These are phyloP conservation scores for Malacosoma neustria DNA, from an alignment of 2,888 invertebrate species.

Conservation along the genomic window DNA sequence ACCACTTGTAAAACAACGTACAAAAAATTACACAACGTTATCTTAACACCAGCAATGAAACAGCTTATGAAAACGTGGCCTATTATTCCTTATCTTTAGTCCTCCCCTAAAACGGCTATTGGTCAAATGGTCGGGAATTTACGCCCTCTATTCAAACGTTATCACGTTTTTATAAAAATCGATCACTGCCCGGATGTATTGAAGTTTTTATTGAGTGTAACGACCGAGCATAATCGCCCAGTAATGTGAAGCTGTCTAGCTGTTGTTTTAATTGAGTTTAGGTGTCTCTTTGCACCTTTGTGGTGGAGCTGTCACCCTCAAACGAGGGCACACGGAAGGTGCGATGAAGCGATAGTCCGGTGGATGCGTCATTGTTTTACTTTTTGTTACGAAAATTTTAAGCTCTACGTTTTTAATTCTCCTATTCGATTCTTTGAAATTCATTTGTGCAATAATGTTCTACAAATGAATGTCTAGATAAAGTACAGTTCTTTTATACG, in stretches of 20 bases:
- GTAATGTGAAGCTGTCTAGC: constrained; percentile 38
- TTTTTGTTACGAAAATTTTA: not conserved
- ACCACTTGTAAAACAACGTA: too few species aligned
- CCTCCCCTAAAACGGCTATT: constrained; percentile 44
- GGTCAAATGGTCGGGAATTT: constrained; percentile 44
- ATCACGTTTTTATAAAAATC: not conserved
- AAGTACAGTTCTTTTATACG: too few species aligned
- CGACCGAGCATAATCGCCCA: constrained; percentile 35
- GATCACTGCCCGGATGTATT: not conserved
- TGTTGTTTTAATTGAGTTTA: constrained; percentile 61
- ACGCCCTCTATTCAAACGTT: constrained; percentile 38
- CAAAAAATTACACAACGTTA: too few species aligned
- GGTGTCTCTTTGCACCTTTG: constrained; percentile 53
- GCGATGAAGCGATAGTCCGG: constrained; percentile 9
- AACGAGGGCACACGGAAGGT: constrained; percentile 17
- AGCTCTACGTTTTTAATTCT: not conserved
- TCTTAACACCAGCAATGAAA: too few species aligned
- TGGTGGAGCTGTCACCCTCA: constrained; percentile 32
- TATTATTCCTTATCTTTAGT: constrained; percentile 12
- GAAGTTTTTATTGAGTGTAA: constrained; percentile 1
- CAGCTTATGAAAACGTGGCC: too few species aligned
- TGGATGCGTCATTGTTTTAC: constrained; percentile 18
- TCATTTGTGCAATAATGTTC: too few species aligned
- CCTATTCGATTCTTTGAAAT: too few species aligned
- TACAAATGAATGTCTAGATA: too few species aligned